Evolutionary conservation across 1,140 invertebrate genomes (phyloP), one percentile per base, ranked within the genome.

Genomic region (Dendroctonus valens): DNA sequence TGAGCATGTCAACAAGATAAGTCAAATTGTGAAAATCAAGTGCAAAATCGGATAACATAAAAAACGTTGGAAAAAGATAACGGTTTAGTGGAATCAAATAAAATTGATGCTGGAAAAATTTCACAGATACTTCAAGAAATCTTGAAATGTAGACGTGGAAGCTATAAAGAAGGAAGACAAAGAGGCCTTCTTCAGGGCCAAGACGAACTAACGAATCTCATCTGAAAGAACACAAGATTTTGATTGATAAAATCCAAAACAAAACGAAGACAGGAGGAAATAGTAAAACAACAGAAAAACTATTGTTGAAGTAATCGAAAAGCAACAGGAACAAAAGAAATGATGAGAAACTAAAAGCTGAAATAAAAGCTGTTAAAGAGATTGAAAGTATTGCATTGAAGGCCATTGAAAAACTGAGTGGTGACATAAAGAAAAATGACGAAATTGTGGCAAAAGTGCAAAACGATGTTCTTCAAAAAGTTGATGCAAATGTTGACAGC

Each of bases 161-260:
- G 73, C 77, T 37, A 81, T 84, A 9, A 82, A 83, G 52, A 83
- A 83, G 67, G 83, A 85, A 59, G 81, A 84, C 44, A 79, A 81
- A 54, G 81, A 84, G 69, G 76, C 80, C 42, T 52, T n/a, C 51
- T 65, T 8, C 78, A 82, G 37, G 78, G 81, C 46, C 72, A 77
- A 53, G 61, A 75, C 26, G 73, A 78, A 63, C 81, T 40, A 69
- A 75, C 38, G 76, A 80, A 42, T 9, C 66, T 51, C 63, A 65
- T 52, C 15, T 60, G 68, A 76, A 80, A 39, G 74, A 78, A 6
- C 79, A 82, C 14, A 74, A 82, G 58, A 77, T 81, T 66, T 74
- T 79, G 55, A 72, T 85, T 26, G 79, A 82, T 51, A 82, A 85
- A 71, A 75, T 87, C 7, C 81, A 86, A 66, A 83, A 67, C 79